Percentiles rank a stretch among this genome's conserved stretches.
These are phyloP conservation scores for Cyrtodaria siliqua DNA, from an alignment of 2,888 invertebrate genomes.

Conservation along the genomic window DNA sequence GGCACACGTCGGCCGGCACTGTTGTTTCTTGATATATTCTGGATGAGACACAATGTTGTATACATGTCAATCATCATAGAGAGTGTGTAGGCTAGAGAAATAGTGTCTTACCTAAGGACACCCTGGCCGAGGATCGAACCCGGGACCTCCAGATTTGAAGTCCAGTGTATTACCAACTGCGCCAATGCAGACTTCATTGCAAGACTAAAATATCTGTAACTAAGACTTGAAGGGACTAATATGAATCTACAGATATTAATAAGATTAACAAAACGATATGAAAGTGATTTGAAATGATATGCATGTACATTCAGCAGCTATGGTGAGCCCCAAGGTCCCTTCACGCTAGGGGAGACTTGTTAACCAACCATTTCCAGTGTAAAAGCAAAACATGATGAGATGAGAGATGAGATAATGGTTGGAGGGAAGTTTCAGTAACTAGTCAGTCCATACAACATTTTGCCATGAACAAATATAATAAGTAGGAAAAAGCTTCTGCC, in stretches of 20 bases:
- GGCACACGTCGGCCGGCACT: slow-evolving; percentile 10
- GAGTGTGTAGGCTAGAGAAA: slow-evolving; percentile 6
- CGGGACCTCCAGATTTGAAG: no score
- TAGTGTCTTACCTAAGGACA: slow-evolving; percentile 7
- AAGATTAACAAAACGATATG: slow-evolving; percentile 5
- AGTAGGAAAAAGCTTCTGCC: no score
- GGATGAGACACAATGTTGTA: no score
- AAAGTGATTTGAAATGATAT: slow-evolving; percentile 2
- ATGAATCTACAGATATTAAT: slow-evolving; percentile 12
- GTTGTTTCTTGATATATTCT: background rate
- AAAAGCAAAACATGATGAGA: no score
- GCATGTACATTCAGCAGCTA: slow-evolving; percentile 12
- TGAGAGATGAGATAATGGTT: background rate
- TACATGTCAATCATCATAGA: no score
- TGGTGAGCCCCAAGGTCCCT: slow-evolving; percentile 22
- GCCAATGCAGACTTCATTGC: no score
- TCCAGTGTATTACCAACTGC: no score
- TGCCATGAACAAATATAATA: slow-evolving; percentile 2
- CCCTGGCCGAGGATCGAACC: no score
- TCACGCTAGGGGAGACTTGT: slow-evolving; percentile 12
- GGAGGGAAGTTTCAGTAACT: slow-evolving; percentile 7
- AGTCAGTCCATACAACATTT: slow-evolving; percentile 8
- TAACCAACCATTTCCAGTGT: slow-evolving; percentile 15
- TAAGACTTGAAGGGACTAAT: background rate
- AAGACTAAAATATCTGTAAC: no score